These are phyloP conservation scores for Orientallactaga bullata DNA, from an alignment of 2,113 vertebrate genomes.

Conservation along the genomic window DNA sequence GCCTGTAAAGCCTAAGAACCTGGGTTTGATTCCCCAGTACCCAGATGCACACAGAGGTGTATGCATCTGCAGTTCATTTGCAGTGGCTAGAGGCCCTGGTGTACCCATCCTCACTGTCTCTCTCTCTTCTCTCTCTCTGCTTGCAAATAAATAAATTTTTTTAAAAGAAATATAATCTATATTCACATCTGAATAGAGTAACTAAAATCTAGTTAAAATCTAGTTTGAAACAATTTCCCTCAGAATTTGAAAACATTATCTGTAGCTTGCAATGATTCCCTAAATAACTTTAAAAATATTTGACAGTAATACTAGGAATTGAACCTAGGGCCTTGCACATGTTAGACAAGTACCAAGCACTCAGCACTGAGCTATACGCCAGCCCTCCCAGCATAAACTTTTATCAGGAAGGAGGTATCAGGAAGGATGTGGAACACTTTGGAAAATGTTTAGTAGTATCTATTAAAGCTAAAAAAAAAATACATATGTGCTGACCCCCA, in stretches of 20 bases:
- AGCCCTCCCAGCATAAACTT: neutral
- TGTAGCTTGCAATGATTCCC: neutral
- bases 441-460: neutral
- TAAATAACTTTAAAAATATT: too few relatives aligned
- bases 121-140: too few relatives aligned
- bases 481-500: neutral
- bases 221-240: neutral
- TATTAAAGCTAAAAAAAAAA: constrained; percentile 3
- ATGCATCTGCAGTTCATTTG: too few relatives aligned
- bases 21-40: too few relatives aligned
- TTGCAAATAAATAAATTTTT: too few relatives aligned
- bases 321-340: neutral
- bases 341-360: neutral
- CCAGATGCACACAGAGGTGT: too few relatives aligned
- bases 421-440: neutral
- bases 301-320: neutral
- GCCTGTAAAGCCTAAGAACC: too few relatives aligned
- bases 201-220: neutral
- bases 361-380: too few relatives aligned
- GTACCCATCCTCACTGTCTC: too few relatives aligned
- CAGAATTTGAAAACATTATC: neutral
- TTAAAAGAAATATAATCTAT: neutral
- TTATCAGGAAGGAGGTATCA: constrained; percentile 16
- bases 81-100: too few relatives aligned
- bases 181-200: neutral